Base-by-base conservation (phyloP, 2,888 invertebrate species). In the Apotomis turbidana region DNA sequence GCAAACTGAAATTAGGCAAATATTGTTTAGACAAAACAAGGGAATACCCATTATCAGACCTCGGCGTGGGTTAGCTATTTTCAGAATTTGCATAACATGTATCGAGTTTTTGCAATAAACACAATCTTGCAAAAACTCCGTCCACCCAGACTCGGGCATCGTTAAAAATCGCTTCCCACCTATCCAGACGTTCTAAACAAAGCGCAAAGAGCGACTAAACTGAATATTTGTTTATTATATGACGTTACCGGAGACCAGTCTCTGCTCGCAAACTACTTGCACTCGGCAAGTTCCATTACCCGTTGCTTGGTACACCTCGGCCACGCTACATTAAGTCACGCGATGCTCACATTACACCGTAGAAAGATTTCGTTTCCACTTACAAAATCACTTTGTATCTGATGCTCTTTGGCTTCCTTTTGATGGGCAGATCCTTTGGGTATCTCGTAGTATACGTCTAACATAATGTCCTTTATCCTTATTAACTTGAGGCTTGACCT, bases 331-430 rank as follows among this genome's bases (percentile, higher is more conserved):
- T 75, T 70, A 64, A 79, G 87, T 87, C 91, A 92, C 91, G 91
- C 91, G 91, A 92, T 87, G 85, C 80, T 76, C 87, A 85, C 90
- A 91, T 91, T 90, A 91, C 85, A 86, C 76, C 79, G 83, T 79
- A 83, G 82, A 82, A 86, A 88, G 90, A 91, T 90, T 91, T 91
- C 87, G 87, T 87, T 89, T 87, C 90, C 87, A 90, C 90, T 91
- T 87, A 89, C 86, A 84, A 90, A 90, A 91, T 91, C 90, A 91
- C 88, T 91, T 90, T 88, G 88, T 89, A 87, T 89, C 87, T 84
- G 81, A 80, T 81, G 83, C 82, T 82, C 83, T 85, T 82, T 80
- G 77, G 74, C 77, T 84, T 83, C 77, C 77, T 80, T 82, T 77
- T 79, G 75, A 72, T 68, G 68, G 68, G 71, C 51, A 63, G 60